Base-by-base conservation (phyloP, 2,797 vertebrate genomes). In the Poecilia gillii region DNA sequence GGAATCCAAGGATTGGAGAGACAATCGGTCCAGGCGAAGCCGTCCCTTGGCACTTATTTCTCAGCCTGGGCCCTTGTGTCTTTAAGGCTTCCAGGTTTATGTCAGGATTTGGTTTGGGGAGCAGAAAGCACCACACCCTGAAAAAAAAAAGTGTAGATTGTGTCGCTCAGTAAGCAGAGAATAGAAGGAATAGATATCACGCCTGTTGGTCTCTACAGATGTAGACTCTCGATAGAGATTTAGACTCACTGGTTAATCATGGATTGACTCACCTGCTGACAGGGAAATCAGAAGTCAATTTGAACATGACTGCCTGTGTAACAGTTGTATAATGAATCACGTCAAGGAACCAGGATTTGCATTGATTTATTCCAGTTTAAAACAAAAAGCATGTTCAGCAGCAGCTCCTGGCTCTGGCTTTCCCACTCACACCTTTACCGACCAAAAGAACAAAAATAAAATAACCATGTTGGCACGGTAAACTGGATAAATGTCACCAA, bases 261-360 rank as follows among this genome's bases (percentile, higher is more conserved):
- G 80, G 85, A 87, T 88, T 94, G 93, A 95, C 91, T 95, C 95
- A 95, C 90, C 93, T 88, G 86, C 90, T 90, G 88, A 91, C 91
- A 89, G 89, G 91, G 80, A 94, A 93, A 91, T 86, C 87, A 79
- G 55, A 74, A 88, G 81, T 81, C 77, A 68, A 87, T 88, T 90
- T 85, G 82, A 91, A 89, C 82, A 64, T 84, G 72, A 76, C 85
- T 78, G 64, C 62, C 36, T 33, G 33, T 33, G 33, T 33, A 33
- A 33, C 33, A 33, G 33, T 33, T 33, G 33, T 33, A 33, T 2
- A 33, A 33, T 33, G 33, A 33, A 3, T 33, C 33, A 33, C 33
- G 33, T 33, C 33, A 33, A 33, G 33, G 33, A 33, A 33, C 33
- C 33, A 33, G 33, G 33, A 33, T 33, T 33, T 33, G 33, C 33